Percentiles rank a stretch among this genome's conserved stretches.
Evolutionary conservation across 1,140 invertebrate genomes (phyloP).

Genomic region (Pentalonia nigronervosa): DNA sequence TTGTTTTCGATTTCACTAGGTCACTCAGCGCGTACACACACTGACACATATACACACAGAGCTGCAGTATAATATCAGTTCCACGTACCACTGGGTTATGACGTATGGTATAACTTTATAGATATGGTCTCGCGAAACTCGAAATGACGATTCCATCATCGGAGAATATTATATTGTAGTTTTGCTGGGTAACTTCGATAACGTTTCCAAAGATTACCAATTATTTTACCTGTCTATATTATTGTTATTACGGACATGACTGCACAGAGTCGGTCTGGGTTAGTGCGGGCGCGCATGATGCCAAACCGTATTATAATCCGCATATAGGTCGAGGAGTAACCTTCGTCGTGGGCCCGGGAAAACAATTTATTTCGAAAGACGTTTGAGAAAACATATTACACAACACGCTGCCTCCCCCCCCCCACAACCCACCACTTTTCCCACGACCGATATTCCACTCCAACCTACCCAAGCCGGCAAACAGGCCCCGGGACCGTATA

Average conservation of each 20-base stretch:
- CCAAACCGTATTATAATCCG: constrained; percentile 36
- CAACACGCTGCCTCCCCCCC: background rate
- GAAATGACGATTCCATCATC: background rate
- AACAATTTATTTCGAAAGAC: constrained; percentile 52
- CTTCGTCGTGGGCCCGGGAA: background rate
- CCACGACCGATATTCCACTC: background rate
- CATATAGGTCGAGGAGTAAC: constrained; percentile 13
- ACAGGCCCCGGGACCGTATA: constrained; percentile 18
- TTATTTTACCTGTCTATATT: background rate
- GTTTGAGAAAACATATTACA: constrained; percentile 52
- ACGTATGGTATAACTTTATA: background rate
- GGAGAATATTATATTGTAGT: background rate
- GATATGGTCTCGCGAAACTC: background rate
- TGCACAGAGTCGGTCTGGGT: background rate
- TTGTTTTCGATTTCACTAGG: too few species aligned
- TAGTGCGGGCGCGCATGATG: background rate
- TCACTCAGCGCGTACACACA: too few species aligned
- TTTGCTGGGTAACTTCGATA: background rate
- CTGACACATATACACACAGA: too few species aligned
- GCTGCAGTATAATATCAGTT: background rate
- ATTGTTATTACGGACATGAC: background rate
- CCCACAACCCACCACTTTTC: background rate
- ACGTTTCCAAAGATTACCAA: background rate
- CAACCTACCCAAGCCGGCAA: background rate
- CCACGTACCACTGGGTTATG: background rate